These are phyloP conservation scores for Strongylocentrotus purpuratus DNA, from an alignment of 35 echinoderm and acorn worm genomes.

Conservation along the genomic window DNA sequence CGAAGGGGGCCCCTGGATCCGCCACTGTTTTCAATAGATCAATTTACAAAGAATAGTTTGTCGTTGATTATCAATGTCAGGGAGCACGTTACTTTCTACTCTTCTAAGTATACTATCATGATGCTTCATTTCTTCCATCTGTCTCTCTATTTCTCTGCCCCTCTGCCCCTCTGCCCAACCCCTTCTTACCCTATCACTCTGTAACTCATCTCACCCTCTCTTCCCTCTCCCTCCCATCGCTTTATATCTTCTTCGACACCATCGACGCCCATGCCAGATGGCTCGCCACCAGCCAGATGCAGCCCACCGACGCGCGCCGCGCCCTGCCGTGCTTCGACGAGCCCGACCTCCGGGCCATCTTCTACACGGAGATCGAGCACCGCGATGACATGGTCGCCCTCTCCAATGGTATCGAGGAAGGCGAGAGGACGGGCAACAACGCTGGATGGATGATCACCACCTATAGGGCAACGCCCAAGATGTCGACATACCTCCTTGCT, in stretches of 20 bases:
- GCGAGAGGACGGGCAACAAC: not conserved
- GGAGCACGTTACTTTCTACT: too few relatives aligned
- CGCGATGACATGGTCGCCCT: conserved; percentile 63
- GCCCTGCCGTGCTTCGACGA: conserved; percentile 94
- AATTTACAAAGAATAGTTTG: too few relatives aligned
- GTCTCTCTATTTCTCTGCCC: too few relatives aligned
- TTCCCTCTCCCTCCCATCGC: not conserved
- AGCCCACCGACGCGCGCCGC: conserved; percentile 83
- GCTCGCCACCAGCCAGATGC: conserved; percentile 90
- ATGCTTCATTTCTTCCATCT: too few relatives aligned
- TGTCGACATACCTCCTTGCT: conserved; percentile 91
- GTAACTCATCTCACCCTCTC: not conserved
- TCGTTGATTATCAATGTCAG: too few relatives aligned
- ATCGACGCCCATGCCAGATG: conserved; percentile 50
- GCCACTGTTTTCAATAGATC: not conserved
- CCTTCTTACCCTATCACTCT: not conserved
- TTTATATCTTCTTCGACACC: not conserved
- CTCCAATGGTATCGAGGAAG: conserved; percentile 67
- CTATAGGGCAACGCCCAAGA: conserved; percentile 76
- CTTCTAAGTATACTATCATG: too few relatives aligned
- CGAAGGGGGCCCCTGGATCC: not conserved
- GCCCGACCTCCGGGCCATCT: conserved; percentile 72
- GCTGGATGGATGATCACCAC: conserved; percentile 61
- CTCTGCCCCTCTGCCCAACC: not conserved
- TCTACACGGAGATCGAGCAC: conserved; percentile 77